Percentiles rank a stretch among this genome's conserved stretches.
phyloP scores from a whole-genome alignment of 2,888 invertebrate species.

The Balanococcus diminutus region DNA sequence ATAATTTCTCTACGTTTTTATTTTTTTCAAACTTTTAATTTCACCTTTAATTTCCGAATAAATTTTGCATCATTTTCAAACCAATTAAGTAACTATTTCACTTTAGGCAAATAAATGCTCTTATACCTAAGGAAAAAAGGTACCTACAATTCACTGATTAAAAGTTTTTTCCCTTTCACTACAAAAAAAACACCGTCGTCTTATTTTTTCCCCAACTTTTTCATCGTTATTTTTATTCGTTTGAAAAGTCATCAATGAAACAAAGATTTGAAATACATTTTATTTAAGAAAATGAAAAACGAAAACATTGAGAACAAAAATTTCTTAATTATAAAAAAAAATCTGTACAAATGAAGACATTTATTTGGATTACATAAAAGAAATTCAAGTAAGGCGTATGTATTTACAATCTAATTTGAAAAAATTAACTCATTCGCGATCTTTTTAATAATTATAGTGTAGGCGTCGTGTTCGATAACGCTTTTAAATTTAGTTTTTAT shows the following conservation, averaged over 20 bases:
- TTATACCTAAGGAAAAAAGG: no score
- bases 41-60: no score
- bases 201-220: background rate
- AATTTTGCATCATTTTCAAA: no score
- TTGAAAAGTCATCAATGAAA: background rate
- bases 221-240: background rate
- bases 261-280: conserved; percentile 21
- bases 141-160: background rate
- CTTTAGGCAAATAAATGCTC: no score
- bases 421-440: background rate
- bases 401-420: conserved; percentile 9
- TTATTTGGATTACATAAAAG: background rate
- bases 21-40: no score
- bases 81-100: no score
- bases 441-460: background rate
- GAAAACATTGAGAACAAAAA: conserved; percentile 16
- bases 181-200: background rate
- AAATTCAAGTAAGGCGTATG: conserved; percentile 1
- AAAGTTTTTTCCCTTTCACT: background rate
- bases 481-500: background rate
- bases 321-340: background rate
- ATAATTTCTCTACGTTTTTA: no score
- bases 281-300: conserved; percentile 11
- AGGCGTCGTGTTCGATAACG: background rate
- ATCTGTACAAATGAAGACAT: conserved; percentile 20